Evolutionary conservation across 2,113 vertebrate species (phyloP).

Genomic region (Phrynosoma platyrhinos): DNA sequence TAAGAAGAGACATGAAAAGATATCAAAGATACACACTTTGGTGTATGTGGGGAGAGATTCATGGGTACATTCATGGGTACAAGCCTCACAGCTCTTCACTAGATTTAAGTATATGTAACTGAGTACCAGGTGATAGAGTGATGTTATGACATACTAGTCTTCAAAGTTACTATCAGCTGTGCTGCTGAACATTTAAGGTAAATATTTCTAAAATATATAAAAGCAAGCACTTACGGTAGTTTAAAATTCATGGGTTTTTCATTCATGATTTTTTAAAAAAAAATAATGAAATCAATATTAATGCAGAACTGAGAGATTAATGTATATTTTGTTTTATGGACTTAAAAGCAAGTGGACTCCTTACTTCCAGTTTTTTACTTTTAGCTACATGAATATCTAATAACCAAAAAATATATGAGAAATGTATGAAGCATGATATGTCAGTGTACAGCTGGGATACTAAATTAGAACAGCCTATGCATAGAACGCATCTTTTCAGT

Average conservation of each 20-base stretch:
- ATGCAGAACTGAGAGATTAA: slow-evolving; percentile 22
- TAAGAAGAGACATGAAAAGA: no score
- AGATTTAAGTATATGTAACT: background rate
- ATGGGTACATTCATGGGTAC: background rate
- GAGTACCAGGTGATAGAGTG: no score
- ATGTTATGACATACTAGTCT: background rate
- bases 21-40: background rate
- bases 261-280: background rate
- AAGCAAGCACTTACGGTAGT: slow-evolving; percentile 2
- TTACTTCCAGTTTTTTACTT: slow-evolving; percentile 38
- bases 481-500: slow-evolving; percentile 67
- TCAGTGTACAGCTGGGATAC: slow-evolving; percentile 63
- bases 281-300: slow-evolving; percentile 45
- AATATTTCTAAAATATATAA: slow-evolving; percentile 12
- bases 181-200: background rate
- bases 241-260: background rate
- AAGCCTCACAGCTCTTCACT: background rate
- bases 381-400: slow-evolving; percentile 65
- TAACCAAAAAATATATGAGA: slow-evolving; percentile 56
- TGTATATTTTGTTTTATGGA: slow-evolving; percentile 37
- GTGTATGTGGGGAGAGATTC: no score
- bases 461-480: slow-evolving; percentile 69
- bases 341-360: background rate
- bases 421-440: slow-evolving; percentile 53
- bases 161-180: background rate